Evolutionary conservation across 1,140 invertebrate species (phyloP), one percentile per base, ranked within the genome.

Genomic region (Metaphire vulgaris): DNA sequence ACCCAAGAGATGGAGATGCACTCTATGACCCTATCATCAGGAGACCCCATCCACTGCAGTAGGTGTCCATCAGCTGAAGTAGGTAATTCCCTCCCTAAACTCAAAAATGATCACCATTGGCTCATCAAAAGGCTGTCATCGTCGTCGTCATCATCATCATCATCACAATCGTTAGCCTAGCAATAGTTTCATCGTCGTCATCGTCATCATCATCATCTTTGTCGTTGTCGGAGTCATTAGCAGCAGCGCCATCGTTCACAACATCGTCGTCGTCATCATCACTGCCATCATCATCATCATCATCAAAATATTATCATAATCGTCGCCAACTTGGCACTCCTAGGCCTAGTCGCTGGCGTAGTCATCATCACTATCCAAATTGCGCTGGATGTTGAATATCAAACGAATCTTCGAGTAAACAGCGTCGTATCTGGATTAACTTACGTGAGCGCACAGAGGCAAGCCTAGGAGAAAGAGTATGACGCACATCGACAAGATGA

Each of bases 11-110:
- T 90, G 0, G 92, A 87, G 72, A 92, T 89, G 76, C 83, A 83
- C 80, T 88, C 87, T 15, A 81, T 79, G 16, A 87, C 91, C 92
- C 92, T 73, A 93, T 92, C 26, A 94, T 85, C 30, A 93, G 83
- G 0, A 93, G 91, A n/a, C 92, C 92, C 90, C 92, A 93, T 80
- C 92, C 92, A 21, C 92, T 92, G 0, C 91, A 91, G 81, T 93
- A 93, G 81, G 92, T 92, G 81, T 93, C 92, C 90, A 93, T 92
- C 77, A 94, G 81, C 81, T 93, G 91, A 1, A 93, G 86, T 90
- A 91, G 91, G 83, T 92, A 93, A 90, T 92, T 91, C 2, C 92
- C 92, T 80, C 91, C 83, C 82, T 86, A 29, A 21, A 21, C n/a
- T n/a, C n/a, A n/a, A n/a, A n/a, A n/a, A n/a, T n/a, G n/a, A n/a